These are phyloP conservation scores for Amblyopsis hoosieri DNA, from an alignment of 2,797 vertebrate species.

Conservation along the genomic window DNA sequence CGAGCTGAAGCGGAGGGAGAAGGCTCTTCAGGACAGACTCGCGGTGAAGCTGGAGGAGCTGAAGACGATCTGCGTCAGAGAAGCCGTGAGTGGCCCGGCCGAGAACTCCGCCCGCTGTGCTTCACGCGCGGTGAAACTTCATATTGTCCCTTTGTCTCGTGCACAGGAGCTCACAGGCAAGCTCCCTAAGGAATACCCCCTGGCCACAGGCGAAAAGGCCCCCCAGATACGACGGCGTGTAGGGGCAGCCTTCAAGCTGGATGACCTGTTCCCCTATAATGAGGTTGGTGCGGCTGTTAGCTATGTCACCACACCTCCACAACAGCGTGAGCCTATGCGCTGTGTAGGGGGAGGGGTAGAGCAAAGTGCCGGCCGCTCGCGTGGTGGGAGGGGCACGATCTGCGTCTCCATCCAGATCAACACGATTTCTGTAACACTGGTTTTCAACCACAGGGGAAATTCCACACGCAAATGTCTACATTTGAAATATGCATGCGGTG, in stretches of 20 bases:
- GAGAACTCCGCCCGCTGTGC: neutral
- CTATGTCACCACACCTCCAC: neutral
- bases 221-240: conserved; percentile 87
- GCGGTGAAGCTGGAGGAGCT: conserved; percentile 89
- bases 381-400: too few species aligned
- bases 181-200: conserved; percentile 92
- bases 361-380: too few species aligned
- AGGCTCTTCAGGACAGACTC: conserved; percentile 86
- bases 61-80: conserved; percentile 91
- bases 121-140: neutral
- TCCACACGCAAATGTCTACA: too few species aligned
- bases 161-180: conserved; percentile 89
- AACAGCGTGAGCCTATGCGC: too few species aligned
- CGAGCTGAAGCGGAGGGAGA: conserved; percentile 92
- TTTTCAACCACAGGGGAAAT: too few species aligned
- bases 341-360: too few species aligned
- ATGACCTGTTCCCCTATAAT: conserved; percentile 86
- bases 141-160: conserved; percentile 25
- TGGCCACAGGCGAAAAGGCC: conserved; percentile 85
- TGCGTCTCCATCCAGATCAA: too few species aligned
- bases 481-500: too few species aligned
- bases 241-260: conserved; percentile 89
- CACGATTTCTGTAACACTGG: too few species aligned
- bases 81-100: conserved; percentile 84
- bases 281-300: conserved; percentile 69